Evolutionary conservation across 2,113 vertebrate species (phyloP).

Genomic region (Phyllopteryx taeniolatus): DNA sequence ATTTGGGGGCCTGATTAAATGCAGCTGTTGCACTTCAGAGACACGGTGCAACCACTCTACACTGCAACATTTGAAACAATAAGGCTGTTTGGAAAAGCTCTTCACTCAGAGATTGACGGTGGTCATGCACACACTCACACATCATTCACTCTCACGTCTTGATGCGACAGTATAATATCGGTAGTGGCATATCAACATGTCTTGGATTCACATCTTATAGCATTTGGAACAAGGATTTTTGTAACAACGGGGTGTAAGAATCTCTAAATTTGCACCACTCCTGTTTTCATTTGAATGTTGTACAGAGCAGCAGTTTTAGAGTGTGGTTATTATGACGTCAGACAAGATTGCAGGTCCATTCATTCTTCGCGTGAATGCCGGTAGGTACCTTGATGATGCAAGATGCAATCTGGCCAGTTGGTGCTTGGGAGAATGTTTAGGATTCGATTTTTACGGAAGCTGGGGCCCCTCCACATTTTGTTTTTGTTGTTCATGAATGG

Average conservation of each 20-base stretch:
- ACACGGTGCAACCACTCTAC: conserved; percentile 42
- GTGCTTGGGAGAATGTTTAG: neutral
- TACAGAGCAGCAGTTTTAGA: no score
- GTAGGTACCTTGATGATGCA: neutral
- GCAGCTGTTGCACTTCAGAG: conserved; percentile 46
- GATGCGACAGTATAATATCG: neutral
- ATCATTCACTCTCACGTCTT: neutral
- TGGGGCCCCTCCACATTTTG: no score
- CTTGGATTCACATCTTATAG: neutral
- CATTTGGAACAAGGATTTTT: no score
- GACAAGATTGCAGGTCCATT: no score
- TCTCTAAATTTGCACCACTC: no score
- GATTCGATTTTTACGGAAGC: neutral
- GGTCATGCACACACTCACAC: conserved; percentile 3
- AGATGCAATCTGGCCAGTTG: neutral
- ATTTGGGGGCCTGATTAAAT: conserved; percentile 57
- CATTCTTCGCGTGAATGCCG: no score
- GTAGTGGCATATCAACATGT: neutral
- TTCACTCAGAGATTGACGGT: conserved; percentile 25
- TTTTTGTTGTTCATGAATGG: no score
- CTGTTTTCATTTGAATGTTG: no score
- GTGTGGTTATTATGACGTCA: no score
- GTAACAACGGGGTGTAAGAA: no score
- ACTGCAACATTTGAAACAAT: conserved; percentile 29
- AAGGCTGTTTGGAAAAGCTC: conserved; percentile 34